Base-by-base conservation (phyloP, 1,140 invertebrate species). In the Drosophila pachea region DNA sequence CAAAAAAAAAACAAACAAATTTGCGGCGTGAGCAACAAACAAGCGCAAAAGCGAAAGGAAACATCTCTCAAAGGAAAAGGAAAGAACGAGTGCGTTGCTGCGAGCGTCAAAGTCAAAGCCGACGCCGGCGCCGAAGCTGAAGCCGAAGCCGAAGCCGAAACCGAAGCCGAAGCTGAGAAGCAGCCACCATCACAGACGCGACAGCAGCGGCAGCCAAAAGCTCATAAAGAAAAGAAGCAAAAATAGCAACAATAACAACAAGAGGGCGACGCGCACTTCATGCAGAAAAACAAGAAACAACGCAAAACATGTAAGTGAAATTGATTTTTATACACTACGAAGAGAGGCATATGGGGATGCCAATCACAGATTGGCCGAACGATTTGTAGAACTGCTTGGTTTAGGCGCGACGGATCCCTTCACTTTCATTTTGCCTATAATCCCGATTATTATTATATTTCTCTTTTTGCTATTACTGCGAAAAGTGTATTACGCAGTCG, bases 281-380 rank as follows among this genome's bases (percentile, higher is more conserved):
- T 82, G 79, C 79, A 73, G 76, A 76, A 76, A 59, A 76, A 70
- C 68, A 84, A 74, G 76, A 76, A 70, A 73, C 76, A 86, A 66
- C 76, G 45, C 66, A 84, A 74, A 84, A 74, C 65, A 84, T 84
- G 79, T 84, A 86, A 84, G 79, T 83, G 62, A 79, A 83, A 78
- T 83, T 84, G 79, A 83, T 84, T 79, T 83, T 83, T 50, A 29
- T 50, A 35, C 48, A 4, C 32, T 50, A 33, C 31, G 2, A 9
- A 16, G 6, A 14, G 12, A 9, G 22, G 8, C 8, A 31, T 29
- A 47, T 11, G 22, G 16, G 22, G 16, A 11, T 16, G 4, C 16
- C 11, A 43, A 6, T 12, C 14, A 43, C 4, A 16, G 7, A 14
- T 7, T 14, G 7, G 12, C 4, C 4, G 14, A 16, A 3, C 22